These are phyloP conservation scores for Cryptocephalus moraei DNA, from an alignment of 2,888 invertebrate species.

Conservation along the genomic window DNA sequence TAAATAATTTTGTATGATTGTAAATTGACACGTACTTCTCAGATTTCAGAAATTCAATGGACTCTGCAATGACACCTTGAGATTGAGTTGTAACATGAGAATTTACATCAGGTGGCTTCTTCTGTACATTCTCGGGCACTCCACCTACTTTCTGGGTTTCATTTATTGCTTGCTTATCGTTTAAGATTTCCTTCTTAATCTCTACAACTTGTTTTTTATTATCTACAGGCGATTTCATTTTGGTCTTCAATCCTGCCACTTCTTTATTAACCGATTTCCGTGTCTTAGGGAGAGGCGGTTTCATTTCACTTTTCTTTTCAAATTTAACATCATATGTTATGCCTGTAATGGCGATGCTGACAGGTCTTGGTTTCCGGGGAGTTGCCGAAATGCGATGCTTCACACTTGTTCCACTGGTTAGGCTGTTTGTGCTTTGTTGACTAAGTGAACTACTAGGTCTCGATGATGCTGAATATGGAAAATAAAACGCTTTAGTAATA, in stretches of 20 bases:
- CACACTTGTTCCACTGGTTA: constrained; percentile 43
- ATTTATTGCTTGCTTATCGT: background rate
- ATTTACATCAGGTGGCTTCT: constrained; percentile 16
- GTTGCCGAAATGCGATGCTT: constrained; percentile 52
- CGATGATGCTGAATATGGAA: constrained; percentile 49
- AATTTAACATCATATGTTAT: constrained; percentile 42
- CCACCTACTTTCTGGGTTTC: background rate
- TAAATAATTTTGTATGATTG: too few relatives aligned
- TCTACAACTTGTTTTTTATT: constrained; percentile 1
- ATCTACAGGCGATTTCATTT: constrained; percentile 14
- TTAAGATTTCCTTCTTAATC: background rate
- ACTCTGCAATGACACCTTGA: background rate
- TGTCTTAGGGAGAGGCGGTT: constrained; percentile 42
- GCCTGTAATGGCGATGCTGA: constrained; percentile 77
- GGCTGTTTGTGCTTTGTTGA: constrained; percentile 53
- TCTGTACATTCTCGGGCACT: constrained; percentile 6
- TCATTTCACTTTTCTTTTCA: constrained; percentile 31
- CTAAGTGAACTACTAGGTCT: constrained; percentile 83
- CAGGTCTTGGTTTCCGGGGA: constrained; percentile 64
- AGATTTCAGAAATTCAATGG: constrained; percentile 3
- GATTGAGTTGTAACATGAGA: background rate
- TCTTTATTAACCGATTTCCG: constrained; percentile 34
- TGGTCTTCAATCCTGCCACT: constrained; percentile 4
- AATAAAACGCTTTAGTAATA: background rate
- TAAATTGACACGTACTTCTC: constrained; percentile 9